Evolutionary conservation across 2,888 invertebrate genomes (phyloP).

Genomic region (Ochlodes sylvanus): DNA sequence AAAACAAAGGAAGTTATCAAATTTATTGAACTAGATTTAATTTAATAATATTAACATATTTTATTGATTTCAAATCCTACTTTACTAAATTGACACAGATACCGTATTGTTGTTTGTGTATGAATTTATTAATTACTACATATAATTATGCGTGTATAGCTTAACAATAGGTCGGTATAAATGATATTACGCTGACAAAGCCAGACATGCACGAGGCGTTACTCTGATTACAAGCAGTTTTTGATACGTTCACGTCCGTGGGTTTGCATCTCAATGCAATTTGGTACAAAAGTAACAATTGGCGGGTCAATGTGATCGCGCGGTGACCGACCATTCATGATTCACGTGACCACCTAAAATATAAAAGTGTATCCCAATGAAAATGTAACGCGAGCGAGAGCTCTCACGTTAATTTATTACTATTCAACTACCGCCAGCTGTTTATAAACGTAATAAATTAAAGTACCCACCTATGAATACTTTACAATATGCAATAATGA

Average conservation of each 20-base stretch:
- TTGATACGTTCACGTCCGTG: background rate
- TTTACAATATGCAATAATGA: slow-evolving; percentile 12
- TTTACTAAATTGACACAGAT: too few relatives aligned
- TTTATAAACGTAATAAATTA: background rate
- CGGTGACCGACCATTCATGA: slow-evolving; percentile 44
- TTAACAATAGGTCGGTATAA: background rate
- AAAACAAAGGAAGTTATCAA: slow-evolving; percentile 22
- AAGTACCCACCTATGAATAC: background rate
- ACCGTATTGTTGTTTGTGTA: too few relatives aligned
- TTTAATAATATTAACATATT: too few relatives aligned
- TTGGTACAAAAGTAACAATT: slow-evolving; percentile 29
- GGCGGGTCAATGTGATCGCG: slow-evolving; percentile 34
- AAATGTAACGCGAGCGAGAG: background rate
- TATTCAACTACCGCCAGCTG: background rate
- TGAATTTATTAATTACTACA: too few relatives aligned
- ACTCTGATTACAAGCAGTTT: background rate
- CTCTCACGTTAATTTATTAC: background rate
- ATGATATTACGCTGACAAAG: slow-evolving; percentile 5
- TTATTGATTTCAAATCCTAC: too few relatives aligned
- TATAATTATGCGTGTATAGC: background rate
- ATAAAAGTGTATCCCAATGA: background rate
- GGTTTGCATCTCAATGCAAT: slow-evolving; percentile 9
- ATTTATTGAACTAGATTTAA: background rate
- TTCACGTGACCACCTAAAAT: slow-evolving; percentile 39
- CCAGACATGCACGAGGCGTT: background rate